Conservation (phyloP, 2,888 invertebrate genomes). For the Ormyrus thymus region DNA sequence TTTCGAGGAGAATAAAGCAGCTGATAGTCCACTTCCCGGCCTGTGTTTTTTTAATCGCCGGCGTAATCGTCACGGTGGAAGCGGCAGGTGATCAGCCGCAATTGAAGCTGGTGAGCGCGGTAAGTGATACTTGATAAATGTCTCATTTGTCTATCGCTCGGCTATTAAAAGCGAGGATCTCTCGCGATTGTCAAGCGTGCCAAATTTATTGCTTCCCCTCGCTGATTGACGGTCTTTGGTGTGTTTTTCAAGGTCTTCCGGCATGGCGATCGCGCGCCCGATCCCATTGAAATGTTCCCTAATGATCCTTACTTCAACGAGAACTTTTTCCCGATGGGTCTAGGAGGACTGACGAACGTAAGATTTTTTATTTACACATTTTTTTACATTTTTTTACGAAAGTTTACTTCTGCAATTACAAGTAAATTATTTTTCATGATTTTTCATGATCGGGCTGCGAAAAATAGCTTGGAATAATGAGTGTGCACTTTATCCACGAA, state of each 20-base stretch:
- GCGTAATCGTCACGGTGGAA: not conserved
- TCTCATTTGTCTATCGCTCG: not conserved
- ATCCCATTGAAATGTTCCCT: constrained; percentile 57
- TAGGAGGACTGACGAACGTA: constrained; percentile 61
- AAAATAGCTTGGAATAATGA: too few species aligned
- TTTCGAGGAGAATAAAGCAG: not conserved
- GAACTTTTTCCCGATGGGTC: constrained; percentile 58
- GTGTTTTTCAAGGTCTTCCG: constrained; percentile 58
- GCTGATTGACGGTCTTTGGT: not conserved
- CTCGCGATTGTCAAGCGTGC: not conserved
- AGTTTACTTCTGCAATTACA: too few species aligned
- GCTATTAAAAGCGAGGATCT: not conserved
- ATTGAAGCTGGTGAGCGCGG: constrained; percentile 41
- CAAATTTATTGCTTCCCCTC: constrained; percentile 10
- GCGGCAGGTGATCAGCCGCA: constrained; percentile 7
- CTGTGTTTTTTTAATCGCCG: constrained; percentile 1
- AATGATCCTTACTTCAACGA: constrained; percentile 56
- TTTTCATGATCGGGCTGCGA: not conserved
- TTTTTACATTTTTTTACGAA: too few species aligned
- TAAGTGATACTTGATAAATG: constrained; percentile 28
- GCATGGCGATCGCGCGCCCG: constrained; percentile 60
- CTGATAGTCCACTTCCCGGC: not conserved
- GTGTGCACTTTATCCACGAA: too few species aligned
- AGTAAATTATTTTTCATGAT: not conserved
- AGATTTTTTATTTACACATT: constrained; percentile 14